phyloP scores from a whole-genome alignment of 2,888 invertebrate species.

The Linnaemya vulpina region DNA sequence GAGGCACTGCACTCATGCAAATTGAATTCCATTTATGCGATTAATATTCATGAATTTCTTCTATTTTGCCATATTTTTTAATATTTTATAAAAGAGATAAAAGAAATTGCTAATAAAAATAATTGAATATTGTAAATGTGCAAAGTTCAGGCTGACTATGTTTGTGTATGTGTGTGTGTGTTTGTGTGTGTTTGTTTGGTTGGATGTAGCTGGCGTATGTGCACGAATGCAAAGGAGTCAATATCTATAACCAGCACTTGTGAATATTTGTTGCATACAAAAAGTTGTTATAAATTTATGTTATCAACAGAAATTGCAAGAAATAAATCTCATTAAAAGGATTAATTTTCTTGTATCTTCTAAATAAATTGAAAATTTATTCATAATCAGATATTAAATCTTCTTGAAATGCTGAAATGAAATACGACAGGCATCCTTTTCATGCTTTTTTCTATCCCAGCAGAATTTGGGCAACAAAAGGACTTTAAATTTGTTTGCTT shows the following conservation, averaged over 20 bases:
- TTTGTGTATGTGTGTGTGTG: not conserved
- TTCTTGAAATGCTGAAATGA: not conserved
- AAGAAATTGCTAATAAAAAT: conserved; percentile 54
- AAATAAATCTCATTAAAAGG: conserved; percentile 54
- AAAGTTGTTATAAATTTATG: too few relatives aligned
- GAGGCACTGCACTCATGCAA: not conserved
- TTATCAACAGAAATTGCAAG: conserved; percentile 6
- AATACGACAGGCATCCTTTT: too few relatives aligned
- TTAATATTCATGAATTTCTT: conserved; percentile 38
- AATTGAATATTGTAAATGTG: conserved; percentile 47
- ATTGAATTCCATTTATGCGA: conserved; percentile 38
- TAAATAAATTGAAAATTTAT: conserved; percentile 34
- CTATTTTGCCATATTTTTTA: conserved; percentile 19
- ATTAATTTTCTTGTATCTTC: conserved; percentile 48
- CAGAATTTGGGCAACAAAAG: too few relatives aligned
- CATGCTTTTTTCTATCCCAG: too few relatives aligned
- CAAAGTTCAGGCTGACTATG: too few relatives aligned
- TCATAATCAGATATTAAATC: conserved; percentile 34
- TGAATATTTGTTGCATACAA: not conserved
- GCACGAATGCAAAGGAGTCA: not conserved
- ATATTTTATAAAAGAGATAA: conserved; percentile 44
- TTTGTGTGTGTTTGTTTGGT: not conserved
- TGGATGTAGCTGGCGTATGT: not conserved
- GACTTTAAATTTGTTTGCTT: too few relatives aligned
- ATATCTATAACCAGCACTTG: not conserved